A percentile compares a stretch with the other conserved stretches of the same genome.
phyloP scores from a whole-genome alignment of 2,797 vertebrate genomes.

The Lutjanus campechanus region DNA sequence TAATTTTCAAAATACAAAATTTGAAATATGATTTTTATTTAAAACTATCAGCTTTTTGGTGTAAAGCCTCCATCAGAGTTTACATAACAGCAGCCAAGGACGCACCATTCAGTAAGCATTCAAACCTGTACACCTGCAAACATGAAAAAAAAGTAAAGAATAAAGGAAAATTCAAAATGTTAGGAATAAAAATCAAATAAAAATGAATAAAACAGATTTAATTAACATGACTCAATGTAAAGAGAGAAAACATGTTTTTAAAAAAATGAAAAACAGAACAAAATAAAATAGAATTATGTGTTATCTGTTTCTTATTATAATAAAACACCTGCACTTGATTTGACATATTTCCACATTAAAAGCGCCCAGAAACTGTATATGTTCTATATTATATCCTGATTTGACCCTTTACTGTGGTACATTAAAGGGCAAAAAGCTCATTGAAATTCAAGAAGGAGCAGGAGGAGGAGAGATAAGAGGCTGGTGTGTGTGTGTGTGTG shows the following conservation, averaged over 20 bases:
- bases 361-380: not conserved
- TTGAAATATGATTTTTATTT: not conserved
- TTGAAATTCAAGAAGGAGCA: conserved; percentile 32
- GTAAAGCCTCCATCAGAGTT: not conserved
- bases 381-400: not conserved
- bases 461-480: conserved; percentile 9
- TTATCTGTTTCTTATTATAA: not conserved
- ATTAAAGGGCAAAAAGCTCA: conserved; percentile 8
- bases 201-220: not conserved
- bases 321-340: not conserved
- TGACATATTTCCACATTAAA: not conserved
- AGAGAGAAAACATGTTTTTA: not conserved
- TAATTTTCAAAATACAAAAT: not conserved
- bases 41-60: too few species aligned
- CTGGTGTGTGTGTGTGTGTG: conserved; percentile 8
- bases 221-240: not conserved
- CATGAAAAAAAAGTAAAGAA: not conserved
- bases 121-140: not conserved
- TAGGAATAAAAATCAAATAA: not conserved
- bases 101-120: not conserved
- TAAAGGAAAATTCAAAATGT: not conserved
- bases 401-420: not conserved
- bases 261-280: not conserved
- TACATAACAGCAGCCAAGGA: not conserved
- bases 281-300: not conserved